phyloP scores from a whole-genome alignment of 2,888 invertebrate genomes.

The Zhengitettix transpicula region DNA sequence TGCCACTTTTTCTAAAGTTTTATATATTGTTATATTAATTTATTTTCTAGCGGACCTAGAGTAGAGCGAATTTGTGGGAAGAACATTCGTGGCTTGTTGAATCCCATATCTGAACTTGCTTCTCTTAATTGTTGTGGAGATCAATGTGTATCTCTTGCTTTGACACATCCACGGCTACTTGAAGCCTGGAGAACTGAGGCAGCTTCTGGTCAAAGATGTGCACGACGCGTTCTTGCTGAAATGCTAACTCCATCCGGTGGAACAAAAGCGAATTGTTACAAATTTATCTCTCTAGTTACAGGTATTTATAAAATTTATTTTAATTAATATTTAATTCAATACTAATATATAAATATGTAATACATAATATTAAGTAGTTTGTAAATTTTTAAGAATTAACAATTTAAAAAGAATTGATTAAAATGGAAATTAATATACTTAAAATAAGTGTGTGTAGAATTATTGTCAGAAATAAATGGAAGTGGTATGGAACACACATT shows the following conservation, averaged over 20 bases:
- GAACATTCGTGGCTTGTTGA: constrained; percentile 4
- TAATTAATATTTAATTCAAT: no score
- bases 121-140: constrained; percentile 9
- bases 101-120: constrained; percentile 10
- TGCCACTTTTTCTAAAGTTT: no score
- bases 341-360: no score
- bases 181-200: constrained; percentile 9
- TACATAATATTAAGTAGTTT: no score
- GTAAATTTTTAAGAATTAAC: no score
- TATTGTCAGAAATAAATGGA: no score
- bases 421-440: no score
- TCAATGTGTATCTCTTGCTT: constrained; percentile 9
- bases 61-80: constrained; percentile 5
- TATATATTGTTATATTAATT: no score
- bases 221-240: constrained; percentile 12
- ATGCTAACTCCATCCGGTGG: constrained; percentile 13
- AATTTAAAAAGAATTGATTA: no score
- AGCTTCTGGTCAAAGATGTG: constrained; percentile 7
- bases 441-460: no score
- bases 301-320: constrained; percentile 3
- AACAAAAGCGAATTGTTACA: constrained; percentile 12
- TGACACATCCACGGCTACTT: constrained; percentile 8
- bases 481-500: no score
- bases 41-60: constrained; percentile 2
- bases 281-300: constrained; percentile 13